These are phyloP conservation scores for Spisula subtruncata DNA, from an alignment of 2,888 invertebrate genomes.

Conservation along the genomic window DNA sequence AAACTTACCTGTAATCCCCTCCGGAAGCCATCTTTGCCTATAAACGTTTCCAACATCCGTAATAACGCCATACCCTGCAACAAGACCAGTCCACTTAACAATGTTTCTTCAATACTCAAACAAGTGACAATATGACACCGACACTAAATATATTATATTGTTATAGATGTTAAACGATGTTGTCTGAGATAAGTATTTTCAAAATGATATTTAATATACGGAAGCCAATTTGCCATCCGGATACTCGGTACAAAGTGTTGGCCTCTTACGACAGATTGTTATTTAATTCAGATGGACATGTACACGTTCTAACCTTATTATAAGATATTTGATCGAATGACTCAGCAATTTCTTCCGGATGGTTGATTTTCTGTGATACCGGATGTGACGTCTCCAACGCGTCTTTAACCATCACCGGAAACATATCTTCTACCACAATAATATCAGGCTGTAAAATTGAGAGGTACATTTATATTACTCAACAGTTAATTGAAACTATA, in stretches of 20 bases:
- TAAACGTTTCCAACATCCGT: constrained; percentile 85
- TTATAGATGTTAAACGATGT: too few species aligned
- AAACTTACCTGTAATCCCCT: constrained; percentile 81
- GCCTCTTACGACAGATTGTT: background rate
- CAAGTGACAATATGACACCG: too few species aligned
- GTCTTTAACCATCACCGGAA: constrained; percentile 86
- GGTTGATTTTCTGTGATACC: constrained; percentile 84
- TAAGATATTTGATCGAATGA: constrained; percentile 87
- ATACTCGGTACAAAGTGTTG: too few species aligned
- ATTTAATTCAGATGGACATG: too few species aligned
- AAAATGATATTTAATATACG: too few species aligned
- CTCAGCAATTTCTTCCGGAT: constrained; percentile 86
- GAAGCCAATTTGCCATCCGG: too few species aligned
- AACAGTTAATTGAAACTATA: too few species aligned
- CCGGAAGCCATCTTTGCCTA: constrained; percentile 85
- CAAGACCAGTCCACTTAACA: too few species aligned
- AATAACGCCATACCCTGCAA: constrained; percentile 86
- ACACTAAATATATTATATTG: too few species aligned
- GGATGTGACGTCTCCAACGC: constrained; percentile 86
- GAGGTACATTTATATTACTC: too few species aligned
- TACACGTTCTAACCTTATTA: constrained; percentile 81
- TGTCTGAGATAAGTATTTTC: too few species aligned
- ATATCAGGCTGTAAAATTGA: constrained; percentile 66
- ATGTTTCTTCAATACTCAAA: too few species aligned
- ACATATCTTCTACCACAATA: constrained; percentile 84